Evolutionary conservation across 1,140 invertebrate genomes (phyloP), one percentile per base, ranked within the genome.

Genomic region (Procambarus virginalis): DNA sequence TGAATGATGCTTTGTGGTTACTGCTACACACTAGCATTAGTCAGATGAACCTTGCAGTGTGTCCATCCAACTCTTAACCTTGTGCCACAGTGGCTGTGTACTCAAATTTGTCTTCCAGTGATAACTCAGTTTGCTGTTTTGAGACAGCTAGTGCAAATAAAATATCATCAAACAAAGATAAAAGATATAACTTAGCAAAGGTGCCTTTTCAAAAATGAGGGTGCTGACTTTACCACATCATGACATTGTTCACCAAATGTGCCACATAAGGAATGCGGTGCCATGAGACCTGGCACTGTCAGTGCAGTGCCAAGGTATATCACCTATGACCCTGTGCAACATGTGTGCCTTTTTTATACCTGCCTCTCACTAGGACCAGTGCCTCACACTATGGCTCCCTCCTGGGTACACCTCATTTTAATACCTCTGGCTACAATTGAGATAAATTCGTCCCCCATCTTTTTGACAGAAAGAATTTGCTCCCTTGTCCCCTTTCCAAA

Each of bases 251-350:
- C 20, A 20, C n/a, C 68, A 73, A 73, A 73, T 73, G 68, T 73
- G 68, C 5, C 68, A 73, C 68, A 73, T 34, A 73, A 73, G 68
- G 68, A 73, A 73, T 73, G 68, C 8, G 14, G 8, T 34, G 68
- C 68, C 22, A 73, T 34, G 20, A 22, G 20, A 73, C 68, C n/a
- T 34, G n/a, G n/a, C n/a, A n/a, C 6, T 34, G 10, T 5, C 34
- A 22, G 68, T 34, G 68, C 68, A 70, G 68, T 70, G n/a, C 68
- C 68, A 73, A 73, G 68, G 68, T 73, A 34, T n/a, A 34, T 73
- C 68, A 73, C n/a, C 68, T 10, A 73, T n/a, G 22, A 73, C 68
- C 68, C 68, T n/a, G 6, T 20, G 68, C 68, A 73, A 34, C 49
- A 55, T 34, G 78, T 55, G 10, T 49, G 22, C 46, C 14, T 20